Evolutionary conservation across 2,888 invertebrate species (phyloP), one percentile per base, ranked within the genome.

Genomic region (Heteromyza rotundicornis): DNA sequence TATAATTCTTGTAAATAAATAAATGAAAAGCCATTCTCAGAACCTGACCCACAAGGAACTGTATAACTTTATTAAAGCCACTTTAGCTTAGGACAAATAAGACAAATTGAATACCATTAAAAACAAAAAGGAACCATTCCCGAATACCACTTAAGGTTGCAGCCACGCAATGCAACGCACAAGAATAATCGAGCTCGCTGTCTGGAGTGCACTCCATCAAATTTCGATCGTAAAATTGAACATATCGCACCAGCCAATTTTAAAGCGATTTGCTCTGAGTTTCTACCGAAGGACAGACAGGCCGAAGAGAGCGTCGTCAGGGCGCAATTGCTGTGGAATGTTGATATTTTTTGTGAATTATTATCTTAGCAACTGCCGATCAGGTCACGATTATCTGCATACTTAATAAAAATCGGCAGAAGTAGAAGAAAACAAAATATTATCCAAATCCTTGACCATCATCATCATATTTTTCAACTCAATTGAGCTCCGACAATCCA

Each of bases 311-410:
- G 10, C 2, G 40, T 10, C 40, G n/a, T 10, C 10, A n/a, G 10
- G 5, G 10, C 40, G 57, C 62, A 62, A 64, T 62, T 64, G 62
- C 56, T 54, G 36, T 62, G 64, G 66, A 66, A 66, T 66, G 64
- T 47, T 47, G 47, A 59, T 55, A 49, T 63, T 63, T n/a, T 47
- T 54, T 66, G 62, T 66, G 67, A 70, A 64, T 64, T 64, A 64
- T 64, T 70, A 68, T 68, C 70, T 70, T 64, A 61, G 66, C 65
- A 63, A 68, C 68, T 68, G 68, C 65, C 72, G 71, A 71, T 60
- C 75, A 71, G 80, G 79, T 79, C 79, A 79, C 79, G 80, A 77
- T 80, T 80, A 79, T 78, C 80, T 73, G 73, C 73, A 74, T 74
- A 74, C 75, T n/a, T n/a, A n/a, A n/a, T n/a, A n/a, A n/a, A n/a